A percentile compares a stretch with the other conserved stretches of the same genome.
phyloP scores from a whole-genome alignment of 2,888 invertebrate genomes.

The Amphipyra berbera region DNA sequence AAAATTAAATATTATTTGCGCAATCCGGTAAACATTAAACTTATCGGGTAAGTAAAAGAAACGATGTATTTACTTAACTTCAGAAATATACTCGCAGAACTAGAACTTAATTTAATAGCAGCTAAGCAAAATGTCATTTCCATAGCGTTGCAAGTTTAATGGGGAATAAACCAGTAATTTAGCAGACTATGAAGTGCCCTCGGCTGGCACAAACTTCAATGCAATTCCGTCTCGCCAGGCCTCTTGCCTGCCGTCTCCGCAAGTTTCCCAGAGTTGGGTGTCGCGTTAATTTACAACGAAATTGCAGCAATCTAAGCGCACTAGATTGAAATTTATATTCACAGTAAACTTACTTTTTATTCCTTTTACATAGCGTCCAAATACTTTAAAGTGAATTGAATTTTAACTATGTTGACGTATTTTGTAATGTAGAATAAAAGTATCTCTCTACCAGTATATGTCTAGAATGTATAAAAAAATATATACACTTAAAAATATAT shows the following conservation, averaged over 20 bases:
- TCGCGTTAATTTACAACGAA: conserved; percentile 49
- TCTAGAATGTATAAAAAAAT: no score
- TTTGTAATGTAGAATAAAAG: neutral
- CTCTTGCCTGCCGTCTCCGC: conserved; percentile 43
- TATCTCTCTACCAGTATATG: neutral
- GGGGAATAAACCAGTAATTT: conserved; percentile 68
- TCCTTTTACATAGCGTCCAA: conserved; percentile 10
- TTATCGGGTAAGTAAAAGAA: neutral
- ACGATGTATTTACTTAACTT: neutral
- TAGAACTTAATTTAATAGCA: conserved; percentile 15
- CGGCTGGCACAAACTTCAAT: conserved; percentile 58
- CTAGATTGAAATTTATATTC: conserved; percentile 46
- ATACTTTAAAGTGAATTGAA: neutral
- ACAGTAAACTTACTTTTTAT: conserved; percentile 23
- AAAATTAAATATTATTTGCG: conserved; percentile 54
- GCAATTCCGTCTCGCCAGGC: conserved; percentile 56
- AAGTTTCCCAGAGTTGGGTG: conserved; percentile 50
- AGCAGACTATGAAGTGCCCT: conserved; percentile 55
- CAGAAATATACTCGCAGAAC: neutral
- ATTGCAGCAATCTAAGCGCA: conserved; percentile 48
- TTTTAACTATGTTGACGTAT: neutral
- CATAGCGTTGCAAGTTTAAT: conserved; percentile 62
- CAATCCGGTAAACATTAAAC: neutral
- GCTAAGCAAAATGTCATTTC: conserved; percentile 37
- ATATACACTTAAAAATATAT: neutral